Evolutionary conservation across 2,888 invertebrate genomes (phyloP).

Genomic region (Machimus atricapillus): DNA sequence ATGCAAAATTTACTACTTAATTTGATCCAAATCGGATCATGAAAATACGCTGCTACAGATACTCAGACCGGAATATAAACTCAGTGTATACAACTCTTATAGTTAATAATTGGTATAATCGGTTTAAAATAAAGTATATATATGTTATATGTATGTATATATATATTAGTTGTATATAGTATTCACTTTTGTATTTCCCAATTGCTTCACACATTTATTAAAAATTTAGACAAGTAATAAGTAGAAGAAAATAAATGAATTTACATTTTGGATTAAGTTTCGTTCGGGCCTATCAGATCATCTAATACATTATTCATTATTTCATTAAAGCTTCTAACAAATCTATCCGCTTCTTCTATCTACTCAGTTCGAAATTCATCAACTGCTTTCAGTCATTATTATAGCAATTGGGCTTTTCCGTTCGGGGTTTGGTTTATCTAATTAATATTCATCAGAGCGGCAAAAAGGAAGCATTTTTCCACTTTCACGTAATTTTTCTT

Average conservation of each 20-base stretch:
- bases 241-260: neutral
- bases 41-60: neutral
- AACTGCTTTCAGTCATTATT: neutral
- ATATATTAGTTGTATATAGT: neutral
- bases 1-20: neutral
- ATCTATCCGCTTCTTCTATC: neutral
- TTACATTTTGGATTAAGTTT: constrained; percentile 17
- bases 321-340: neutral
- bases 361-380: neutral
- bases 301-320: neutral
- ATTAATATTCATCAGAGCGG: neutral
- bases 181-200: neutral
- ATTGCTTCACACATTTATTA: neutral
- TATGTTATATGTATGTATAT: too few species aligned
- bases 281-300: neutral
- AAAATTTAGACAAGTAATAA: neutral
- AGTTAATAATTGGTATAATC: neutral
- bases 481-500: constrained; percentile 26
- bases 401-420: neutral
- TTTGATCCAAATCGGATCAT: neutral
- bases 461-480: neutral
- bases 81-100: neutral
- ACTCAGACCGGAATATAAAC: neutral
- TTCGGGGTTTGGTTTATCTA: neutral
- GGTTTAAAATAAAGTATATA: too few species aligned